phyloP scores from a whole-genome alignment of 2,888 invertebrate species.

The Dasypolia templi region DNA sequence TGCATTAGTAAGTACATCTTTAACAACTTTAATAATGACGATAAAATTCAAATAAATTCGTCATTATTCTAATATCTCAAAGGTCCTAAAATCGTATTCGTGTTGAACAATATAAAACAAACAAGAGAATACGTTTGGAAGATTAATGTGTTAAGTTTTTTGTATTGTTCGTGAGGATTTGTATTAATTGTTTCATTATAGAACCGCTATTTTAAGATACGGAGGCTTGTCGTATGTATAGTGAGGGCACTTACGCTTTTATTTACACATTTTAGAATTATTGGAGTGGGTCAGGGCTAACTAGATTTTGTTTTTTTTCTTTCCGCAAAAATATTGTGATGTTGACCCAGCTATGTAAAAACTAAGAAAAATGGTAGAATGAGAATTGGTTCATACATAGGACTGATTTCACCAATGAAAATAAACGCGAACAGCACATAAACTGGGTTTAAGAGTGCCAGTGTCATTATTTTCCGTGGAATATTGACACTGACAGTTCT shows the following conservation, averaged over 20 bases:
- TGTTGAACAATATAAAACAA: slow-evolving; percentile 83
- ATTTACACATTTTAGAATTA: slow-evolving; percentile 63
- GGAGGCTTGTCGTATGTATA: slow-evolving; percentile 68
- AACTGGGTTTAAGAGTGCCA: too few species aligned
- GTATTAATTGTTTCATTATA: slow-evolving; percentile 87
- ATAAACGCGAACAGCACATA: too few species aligned
- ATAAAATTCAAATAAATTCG: slow-evolving; percentile 71
- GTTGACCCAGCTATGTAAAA: neutral
- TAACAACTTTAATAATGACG: slow-evolving; percentile 51
- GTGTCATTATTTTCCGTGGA: too few species aligned
- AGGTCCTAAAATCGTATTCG: slow-evolving; percentile 76
- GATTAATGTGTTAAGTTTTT: slow-evolving; percentile 77
- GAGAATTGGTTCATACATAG: neutral
- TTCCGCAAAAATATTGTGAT: neutral
- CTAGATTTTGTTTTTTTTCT: neutral
- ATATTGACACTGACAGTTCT: too few species aligned
- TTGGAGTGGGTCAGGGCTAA: slow-evolving; percentile 39
- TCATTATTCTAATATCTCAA: slow-evolving; percentile 71
- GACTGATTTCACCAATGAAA: too few species aligned
- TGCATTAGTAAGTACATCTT: neutral
- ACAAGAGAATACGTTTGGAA: slow-evolving; percentile 80
- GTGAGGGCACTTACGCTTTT: slow-evolving; percentile 62
- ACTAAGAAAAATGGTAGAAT: neutral
- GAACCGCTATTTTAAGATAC: slow-evolving; percentile 80
- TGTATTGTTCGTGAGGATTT: slow-evolving; percentile 68